These are phyloP conservation scores for Caenorhabditis brenneri DNA, from an alignment of 1,140 invertebrate genomes.

Conservation along the genomic window DNA sequence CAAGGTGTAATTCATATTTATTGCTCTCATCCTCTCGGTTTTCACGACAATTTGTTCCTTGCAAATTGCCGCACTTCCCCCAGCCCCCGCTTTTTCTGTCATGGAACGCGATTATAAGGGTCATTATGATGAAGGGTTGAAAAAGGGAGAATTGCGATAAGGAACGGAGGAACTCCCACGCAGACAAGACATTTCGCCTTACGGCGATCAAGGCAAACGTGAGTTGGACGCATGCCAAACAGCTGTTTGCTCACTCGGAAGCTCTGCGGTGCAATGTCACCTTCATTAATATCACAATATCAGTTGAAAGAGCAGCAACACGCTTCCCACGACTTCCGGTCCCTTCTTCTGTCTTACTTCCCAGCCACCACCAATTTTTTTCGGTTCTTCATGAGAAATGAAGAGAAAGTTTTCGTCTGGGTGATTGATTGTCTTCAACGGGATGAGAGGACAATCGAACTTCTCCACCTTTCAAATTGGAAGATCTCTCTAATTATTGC, in stretches of 20 bases:
- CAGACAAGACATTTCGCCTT: neutral
- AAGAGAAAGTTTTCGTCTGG: neutral
- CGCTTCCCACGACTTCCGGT: conserved; percentile 20
- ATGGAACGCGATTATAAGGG: too few species aligned
- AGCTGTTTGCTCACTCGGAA: conserved; percentile 26
- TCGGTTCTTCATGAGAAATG: neutral
- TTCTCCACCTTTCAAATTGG: neutral
- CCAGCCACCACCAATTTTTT: neutral
- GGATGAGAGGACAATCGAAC: neutral
- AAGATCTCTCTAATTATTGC: neutral
- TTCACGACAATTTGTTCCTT: conserved; percentile 20
- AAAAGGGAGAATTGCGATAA: neutral
- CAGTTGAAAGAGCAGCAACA: conserved; percentile 27
- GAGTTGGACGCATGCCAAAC: conserved; percentile 32
- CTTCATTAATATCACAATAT: conserved; percentile 40
- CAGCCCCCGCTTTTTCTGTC: too few species aligned
- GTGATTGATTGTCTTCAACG: neutral
- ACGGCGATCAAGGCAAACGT: conserved; percentile 15
- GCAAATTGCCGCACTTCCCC: neutral
- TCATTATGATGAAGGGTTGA: neutral
- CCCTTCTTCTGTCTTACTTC: neutral
- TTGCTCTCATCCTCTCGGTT: neutral
- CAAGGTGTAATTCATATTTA: conserved; percentile 42
- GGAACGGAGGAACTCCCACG: conserved; percentile 29
- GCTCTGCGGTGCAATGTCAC: conserved; percentile 37